Conservation (phyloP, 1,140 invertebrate species). For the Bombus superbus region DNA sequence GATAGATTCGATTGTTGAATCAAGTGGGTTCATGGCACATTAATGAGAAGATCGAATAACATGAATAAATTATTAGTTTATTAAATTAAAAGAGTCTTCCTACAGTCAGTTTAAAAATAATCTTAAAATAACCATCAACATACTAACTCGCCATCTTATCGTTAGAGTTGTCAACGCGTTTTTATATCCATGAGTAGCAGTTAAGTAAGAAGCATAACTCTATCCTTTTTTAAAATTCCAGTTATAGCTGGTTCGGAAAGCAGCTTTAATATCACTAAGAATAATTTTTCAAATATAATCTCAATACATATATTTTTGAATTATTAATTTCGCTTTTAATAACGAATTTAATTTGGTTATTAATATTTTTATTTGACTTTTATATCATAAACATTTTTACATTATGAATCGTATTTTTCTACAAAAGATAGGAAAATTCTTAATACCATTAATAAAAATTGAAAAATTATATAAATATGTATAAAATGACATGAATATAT, state of each 20-base stretch:
- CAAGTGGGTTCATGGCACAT: conserved; percentile 48
- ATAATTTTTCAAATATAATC: background rate
- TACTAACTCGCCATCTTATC: conserved; percentile 53
- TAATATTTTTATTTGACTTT: background rate
- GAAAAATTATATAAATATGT: background rate
- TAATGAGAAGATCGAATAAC: background rate
- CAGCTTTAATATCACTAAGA: background rate
- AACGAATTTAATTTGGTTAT: background rate
- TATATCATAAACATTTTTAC: background rate
- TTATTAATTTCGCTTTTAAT: too few species aligned
- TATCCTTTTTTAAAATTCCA: background rate
- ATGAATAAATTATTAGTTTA: background rate
- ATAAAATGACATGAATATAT: background rate
- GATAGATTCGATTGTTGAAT: conserved; percentile 25
- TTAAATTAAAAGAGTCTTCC: conserved; percentile 44
- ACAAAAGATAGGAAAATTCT: background rate
- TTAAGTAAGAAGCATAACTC: background rate
- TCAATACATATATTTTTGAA: background rate
- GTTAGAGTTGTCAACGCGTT: conserved; percentile 6
- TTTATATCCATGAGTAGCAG: background rate
- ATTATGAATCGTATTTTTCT: background rate
- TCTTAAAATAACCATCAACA: conserved; percentile 48
- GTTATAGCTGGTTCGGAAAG: background rate
- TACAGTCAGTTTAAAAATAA: conserved; percentile 45
- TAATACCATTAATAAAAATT: background rate